A percentile compares a stretch with the other conserved stretches of the same genome.
Conservation (phyloP, 2,888 invertebrate genomes). For the Dascillus cervinus region DNA sequence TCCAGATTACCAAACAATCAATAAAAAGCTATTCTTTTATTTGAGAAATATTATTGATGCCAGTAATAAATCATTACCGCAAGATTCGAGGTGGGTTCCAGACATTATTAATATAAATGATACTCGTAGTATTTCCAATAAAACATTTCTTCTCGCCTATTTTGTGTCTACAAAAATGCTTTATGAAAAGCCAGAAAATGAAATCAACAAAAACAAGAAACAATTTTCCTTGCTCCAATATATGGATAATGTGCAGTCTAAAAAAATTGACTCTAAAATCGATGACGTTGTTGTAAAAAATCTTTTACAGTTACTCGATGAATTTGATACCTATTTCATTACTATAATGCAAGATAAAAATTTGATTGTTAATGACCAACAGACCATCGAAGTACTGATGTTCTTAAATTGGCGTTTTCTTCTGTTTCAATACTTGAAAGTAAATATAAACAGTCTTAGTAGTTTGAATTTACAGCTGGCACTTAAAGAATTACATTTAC, state of each 20-base stretch:
- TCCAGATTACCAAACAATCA: no score
- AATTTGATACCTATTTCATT: conserved; percentile 44
- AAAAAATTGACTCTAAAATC: conserved; percentile 43
- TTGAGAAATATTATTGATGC: neutral
- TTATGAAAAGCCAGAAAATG: conserved; percentile 3
- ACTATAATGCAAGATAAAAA: conserved; percentile 33
- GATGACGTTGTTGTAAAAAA: conserved; percentile 49
- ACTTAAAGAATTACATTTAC: conserved; percentile 55
- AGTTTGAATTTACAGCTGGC: no score
- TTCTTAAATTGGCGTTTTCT: conserved; percentile 48
- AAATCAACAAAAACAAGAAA: conserved; percentile 31
- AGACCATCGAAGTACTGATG: conserved; percentile 42
- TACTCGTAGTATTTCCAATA: conserved; percentile 11
- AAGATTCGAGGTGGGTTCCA: conserved; percentile 35
- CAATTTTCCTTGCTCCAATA: conserved; percentile 45
- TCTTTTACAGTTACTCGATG: conserved; percentile 44
- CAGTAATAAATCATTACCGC: conserved; percentile 21
- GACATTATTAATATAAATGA: conserved; percentile 19
- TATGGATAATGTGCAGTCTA: conserved; percentile 36
- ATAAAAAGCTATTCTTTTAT: no score
- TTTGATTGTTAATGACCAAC: conserved; percentile 35
- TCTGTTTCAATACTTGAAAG: conserved; percentile 37
- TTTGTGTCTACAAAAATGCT: conserved; percentile 10
- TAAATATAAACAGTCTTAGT: conserved; percentile 21
- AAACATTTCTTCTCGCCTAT: conserved; percentile 17